Conservation (phyloP, 2,797 vertebrate species). For the Tragelaphus eurycerus region DNA sequence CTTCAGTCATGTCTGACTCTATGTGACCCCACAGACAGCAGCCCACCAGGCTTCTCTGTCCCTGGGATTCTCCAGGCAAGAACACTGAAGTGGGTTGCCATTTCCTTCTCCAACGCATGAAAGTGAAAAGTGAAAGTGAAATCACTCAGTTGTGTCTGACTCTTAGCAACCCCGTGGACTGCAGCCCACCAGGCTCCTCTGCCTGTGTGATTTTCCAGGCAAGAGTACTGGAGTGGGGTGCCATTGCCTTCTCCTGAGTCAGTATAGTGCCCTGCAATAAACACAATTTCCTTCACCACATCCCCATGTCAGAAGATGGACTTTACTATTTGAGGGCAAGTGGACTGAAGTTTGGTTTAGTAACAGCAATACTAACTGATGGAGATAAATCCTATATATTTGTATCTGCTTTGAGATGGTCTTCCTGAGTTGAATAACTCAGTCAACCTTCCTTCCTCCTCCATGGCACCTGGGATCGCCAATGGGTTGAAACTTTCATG, state of each 20-base stretch:
- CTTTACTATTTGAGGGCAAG: neutral
- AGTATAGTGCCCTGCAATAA: neutral
- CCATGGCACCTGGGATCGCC: neutral
- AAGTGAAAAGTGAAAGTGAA: too few species aligned
- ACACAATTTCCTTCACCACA: neutral
- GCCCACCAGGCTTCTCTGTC: too few species aligned
- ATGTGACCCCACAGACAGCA: too few species aligned
- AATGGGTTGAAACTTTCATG: neutral
- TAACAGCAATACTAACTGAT: neutral
- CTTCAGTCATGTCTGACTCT: too few species aligned
- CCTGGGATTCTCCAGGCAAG: too few species aligned
- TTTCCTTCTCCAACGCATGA: too few species aligned
- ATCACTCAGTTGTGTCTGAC: too few species aligned
- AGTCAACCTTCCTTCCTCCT: neutral
- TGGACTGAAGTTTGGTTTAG: neutral
- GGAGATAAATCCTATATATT: neutral
- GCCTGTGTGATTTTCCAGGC: too few species aligned
- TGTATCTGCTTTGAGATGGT: neutral
- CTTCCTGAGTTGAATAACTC: neutral
- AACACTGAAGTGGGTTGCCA: too few species aligned
- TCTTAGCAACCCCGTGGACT: too few species aligned
- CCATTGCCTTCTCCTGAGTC: neutral
- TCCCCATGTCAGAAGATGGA: neutral
- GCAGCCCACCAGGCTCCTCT: too few species aligned
- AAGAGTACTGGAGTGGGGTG: too few species aligned